phyloP scores from a whole-genome alignment of 2,888 invertebrate genomes.

The Drymonia ruficornis region DNA sequence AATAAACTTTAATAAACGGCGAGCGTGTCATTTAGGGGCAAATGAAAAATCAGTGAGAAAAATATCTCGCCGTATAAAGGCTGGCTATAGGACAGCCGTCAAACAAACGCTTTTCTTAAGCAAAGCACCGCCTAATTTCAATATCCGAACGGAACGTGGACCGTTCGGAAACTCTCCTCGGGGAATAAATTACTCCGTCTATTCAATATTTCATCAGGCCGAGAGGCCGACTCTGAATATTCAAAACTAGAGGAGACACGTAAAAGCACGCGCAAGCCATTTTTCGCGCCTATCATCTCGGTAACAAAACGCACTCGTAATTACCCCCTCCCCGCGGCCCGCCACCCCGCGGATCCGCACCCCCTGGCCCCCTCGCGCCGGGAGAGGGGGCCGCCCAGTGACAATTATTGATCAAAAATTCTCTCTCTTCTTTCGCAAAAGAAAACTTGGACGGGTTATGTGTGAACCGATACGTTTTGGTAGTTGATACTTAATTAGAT shows the following conservation, averaged over 20 bases:
- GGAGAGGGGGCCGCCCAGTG: slow-evolving; percentile 83
- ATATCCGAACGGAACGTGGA: slow-evolving; percentile 79
- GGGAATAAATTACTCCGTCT: slow-evolving; percentile 83
- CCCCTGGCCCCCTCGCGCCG: slow-evolving; percentile 40
- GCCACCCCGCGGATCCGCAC: slow-evolving; percentile 47
- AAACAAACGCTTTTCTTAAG: slow-evolving; percentile 80
- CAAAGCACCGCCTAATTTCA: slow-evolving; percentile 83
- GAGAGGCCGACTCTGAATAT: slow-evolving; percentile 82
- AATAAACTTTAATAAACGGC: slow-evolving; percentile 43
- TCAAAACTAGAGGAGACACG: slow-evolving; percentile 84
- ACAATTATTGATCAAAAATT: slow-evolving; percentile 89
- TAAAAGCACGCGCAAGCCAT: slow-evolving; percentile 84
- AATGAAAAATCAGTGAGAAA: slow-evolving; percentile 41
- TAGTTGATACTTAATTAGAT: slow-evolving; percentile 75
- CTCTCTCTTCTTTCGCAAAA: slow-evolving; percentile 86
- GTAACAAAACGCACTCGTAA: slow-evolving; percentile 85
- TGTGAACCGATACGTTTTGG: slow-evolving; percentile 77
- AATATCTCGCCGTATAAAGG: slow-evolving; percentile 47
- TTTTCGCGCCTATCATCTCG: slow-evolving; percentile 85
- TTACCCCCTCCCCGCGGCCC: slow-evolving; percentile 71
- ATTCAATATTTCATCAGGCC: slow-evolving; percentile 84
- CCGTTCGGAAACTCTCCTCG: slow-evolving; percentile 79
- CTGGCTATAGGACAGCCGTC: slow-evolving; percentile 59
- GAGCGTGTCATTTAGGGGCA: slow-evolving; percentile 31
- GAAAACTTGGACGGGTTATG: slow-evolving; percentile 86